phyloP scores from a whole-genome alignment of 2,113 vertebrate species.

The Merops nubicus region DNA sequence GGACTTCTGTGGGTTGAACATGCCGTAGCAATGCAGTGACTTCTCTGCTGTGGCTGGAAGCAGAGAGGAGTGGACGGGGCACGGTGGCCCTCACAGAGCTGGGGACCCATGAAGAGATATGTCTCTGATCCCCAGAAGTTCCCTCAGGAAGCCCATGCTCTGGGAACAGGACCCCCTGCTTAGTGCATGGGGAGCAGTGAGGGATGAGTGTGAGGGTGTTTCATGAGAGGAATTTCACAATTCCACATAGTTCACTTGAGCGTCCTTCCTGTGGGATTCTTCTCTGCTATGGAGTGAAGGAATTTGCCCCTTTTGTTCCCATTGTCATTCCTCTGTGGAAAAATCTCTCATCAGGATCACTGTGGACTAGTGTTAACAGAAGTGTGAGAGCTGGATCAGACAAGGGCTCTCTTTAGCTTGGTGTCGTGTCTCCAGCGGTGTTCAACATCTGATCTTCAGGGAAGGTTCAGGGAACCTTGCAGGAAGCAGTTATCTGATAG shows the following conservation, averaged over 20 bases:
- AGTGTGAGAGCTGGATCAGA: conserved; percentile 14
- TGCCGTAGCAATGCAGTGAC: not conserved
- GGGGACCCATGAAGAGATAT: not conserved
- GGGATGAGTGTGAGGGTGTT: conserved; percentile 28
- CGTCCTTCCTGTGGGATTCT: conserved; percentile 62
- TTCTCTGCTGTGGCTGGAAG: not conserved
- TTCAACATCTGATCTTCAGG: conserved; percentile 1
- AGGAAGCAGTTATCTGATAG: conserved; percentile 7
- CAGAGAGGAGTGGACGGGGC: rapidly evolving
- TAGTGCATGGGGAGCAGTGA: not conserved
- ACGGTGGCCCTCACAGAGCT: not conserved
- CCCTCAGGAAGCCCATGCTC: not conserved
- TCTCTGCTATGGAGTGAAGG: not conserved
- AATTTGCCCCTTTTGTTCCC: conserved; percentile 52
- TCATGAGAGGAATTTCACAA: conserved; percentile 52
- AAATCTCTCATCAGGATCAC: conserved; percentile 24
- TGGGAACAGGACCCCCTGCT: conserved; percentile 55
- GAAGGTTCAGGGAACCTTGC: not conserved
- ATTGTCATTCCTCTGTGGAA: conserved; percentile 25
- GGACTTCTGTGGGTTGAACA: not conserved
- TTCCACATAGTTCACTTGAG: conserved; percentile 36
- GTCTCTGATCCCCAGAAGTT: not conserved
- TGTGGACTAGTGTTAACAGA: not conserved
- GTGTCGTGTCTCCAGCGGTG: not conserved
- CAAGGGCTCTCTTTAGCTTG: not conserved